Percentiles rank a stretch among this genome's conserved stretches.
Conservation (phyloP, 1,140 invertebrate genomes). For the Diplogasteroides magnus region DNA sequence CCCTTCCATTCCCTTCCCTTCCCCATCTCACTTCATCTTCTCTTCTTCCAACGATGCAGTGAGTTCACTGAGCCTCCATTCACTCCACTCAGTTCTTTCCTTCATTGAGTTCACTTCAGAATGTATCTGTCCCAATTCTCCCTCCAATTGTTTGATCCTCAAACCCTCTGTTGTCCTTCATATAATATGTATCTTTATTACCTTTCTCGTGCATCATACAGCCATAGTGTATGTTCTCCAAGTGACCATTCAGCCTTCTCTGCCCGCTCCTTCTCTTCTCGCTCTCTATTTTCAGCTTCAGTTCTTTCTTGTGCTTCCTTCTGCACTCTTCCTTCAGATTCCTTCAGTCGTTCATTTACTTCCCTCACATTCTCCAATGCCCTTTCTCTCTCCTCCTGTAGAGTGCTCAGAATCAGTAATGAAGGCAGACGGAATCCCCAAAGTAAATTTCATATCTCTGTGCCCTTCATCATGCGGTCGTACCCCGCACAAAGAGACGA, state of each 20-base stretch:
- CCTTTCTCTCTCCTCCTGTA: too few relatives aligned
- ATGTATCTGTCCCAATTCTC: background rate
- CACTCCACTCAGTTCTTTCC: background rate
- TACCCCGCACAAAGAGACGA: too few relatives aligned
- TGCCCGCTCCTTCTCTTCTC: background rate
- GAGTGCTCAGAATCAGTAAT: too few relatives aligned
- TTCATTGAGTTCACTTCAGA: background rate
- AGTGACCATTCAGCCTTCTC: background rate
- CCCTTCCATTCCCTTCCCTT: background rate
- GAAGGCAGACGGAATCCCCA: too few relatives aligned
- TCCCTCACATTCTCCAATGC: too few relatives aligned
- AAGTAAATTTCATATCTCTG: too few relatives aligned
- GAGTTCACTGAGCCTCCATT: background rate
- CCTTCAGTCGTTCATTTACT: too few relatives aligned
- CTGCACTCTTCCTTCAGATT: too few relatives aligned
- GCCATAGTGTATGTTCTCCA: background rate
- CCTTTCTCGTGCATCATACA: background rate
- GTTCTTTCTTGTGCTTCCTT: too few relatives aligned
- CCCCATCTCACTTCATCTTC: background rate
- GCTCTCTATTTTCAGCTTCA: too few relatives aligned
- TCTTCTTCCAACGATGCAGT: background rate
- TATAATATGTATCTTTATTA: background rate
- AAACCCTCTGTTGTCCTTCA: too few relatives aligned
- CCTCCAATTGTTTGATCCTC: background rate
- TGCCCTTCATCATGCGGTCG: too few relatives aligned